Percentiles rank a stretch among this genome's conserved stretches.
These are phyloP conservation scores for Chrysocyon brachyurus DNA, from an alignment of 2,797 vertebrate genomes.

Conservation along the genomic window DNA sequence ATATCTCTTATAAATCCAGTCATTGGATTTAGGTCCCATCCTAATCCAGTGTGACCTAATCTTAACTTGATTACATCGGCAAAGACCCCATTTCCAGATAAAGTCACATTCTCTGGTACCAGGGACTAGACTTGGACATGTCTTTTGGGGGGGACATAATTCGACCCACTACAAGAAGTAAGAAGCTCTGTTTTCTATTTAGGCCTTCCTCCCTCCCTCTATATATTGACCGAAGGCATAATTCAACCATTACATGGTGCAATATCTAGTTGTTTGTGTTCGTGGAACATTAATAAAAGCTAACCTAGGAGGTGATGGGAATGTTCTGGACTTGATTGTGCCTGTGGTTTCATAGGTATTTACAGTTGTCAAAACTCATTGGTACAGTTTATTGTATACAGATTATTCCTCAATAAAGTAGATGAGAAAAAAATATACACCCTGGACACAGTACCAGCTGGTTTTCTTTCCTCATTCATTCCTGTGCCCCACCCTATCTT, in stretches of 20 bases:
- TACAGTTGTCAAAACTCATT: neutral
- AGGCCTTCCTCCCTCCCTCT: neutral
- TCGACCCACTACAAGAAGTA: neutral
- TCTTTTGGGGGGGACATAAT: neutral
- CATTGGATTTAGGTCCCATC: neutral
- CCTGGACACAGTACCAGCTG: neutral
- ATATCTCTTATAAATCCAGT: neutral
- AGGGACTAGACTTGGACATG: neutral
- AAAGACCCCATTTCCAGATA: slow-evolving; percentile 7
- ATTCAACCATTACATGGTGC: neutral
- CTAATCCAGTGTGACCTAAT: neutral
- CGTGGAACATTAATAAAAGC: neutral
- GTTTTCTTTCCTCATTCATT: neutral
- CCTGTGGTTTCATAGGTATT: neutral
- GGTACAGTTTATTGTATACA: neutral
- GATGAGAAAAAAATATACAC: neutral
- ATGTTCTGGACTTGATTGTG: neutral
- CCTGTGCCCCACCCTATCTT: neutral
- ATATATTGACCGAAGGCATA: neutral
- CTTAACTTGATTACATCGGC: neutral
- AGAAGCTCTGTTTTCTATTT: slow-evolving; percentile 9
- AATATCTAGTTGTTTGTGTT: neutral
- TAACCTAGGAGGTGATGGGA: neutral
- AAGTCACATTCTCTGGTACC: neutral
- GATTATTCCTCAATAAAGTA: slow-evolving; percentile 1